Evolutionary conservation across 2,888 invertebrate species (phyloP).

Genomic region (Trissonchulus latispiculum): DNA sequence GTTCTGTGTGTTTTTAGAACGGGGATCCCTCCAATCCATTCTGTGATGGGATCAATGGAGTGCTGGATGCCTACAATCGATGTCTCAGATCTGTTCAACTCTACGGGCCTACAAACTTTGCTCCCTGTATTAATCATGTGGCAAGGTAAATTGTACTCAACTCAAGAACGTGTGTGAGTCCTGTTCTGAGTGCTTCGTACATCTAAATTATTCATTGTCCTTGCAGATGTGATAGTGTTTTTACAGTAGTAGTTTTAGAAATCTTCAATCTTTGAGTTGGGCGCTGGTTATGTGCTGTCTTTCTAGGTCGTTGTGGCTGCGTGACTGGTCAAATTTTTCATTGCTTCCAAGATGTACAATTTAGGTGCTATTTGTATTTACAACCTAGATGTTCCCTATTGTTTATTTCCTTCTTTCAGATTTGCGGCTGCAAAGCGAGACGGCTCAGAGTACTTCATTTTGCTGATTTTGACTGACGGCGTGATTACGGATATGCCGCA

Average conservation of each 20-base stretch:
- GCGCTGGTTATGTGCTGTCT: too few relatives aligned
- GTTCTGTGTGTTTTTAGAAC: conserved; percentile 44
- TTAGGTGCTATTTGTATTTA: too few relatives aligned
- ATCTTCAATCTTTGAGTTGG: too few relatives aligned
- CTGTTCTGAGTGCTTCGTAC: too few relatives aligned
- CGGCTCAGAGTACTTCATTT: conserved; percentile 53
- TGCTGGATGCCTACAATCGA: conserved; percentile 49
- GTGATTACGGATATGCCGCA: conserved; percentile 55
- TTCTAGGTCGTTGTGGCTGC: too few relatives aligned
- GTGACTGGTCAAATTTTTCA: too few relatives aligned
- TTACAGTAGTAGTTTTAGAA: too few relatives aligned
- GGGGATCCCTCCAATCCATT: conserved; percentile 51
- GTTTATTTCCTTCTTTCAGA: conserved; percentile 40
- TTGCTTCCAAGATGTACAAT: too few relatives aligned
- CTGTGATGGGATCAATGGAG: conserved; percentile 48
- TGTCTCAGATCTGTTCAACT: conserved; percentile 50
- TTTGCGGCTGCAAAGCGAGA: conserved; percentile 49
- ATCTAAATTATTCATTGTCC: too few relatives aligned
- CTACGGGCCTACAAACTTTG: conserved; percentile 54
- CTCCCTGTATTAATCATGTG: conserved; percentile 51
- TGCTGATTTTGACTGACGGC: conserved; percentile 56
- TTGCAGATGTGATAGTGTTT: too few relatives aligned
- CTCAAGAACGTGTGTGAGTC: too few relatives aligned
- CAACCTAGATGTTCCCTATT: too few relatives aligned
- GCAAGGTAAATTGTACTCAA: conserved; percentile 38